phyloP scores from a whole-genome alignment of 2,888 invertebrate genomes.

The Drosophila niveifrons region DNA sequence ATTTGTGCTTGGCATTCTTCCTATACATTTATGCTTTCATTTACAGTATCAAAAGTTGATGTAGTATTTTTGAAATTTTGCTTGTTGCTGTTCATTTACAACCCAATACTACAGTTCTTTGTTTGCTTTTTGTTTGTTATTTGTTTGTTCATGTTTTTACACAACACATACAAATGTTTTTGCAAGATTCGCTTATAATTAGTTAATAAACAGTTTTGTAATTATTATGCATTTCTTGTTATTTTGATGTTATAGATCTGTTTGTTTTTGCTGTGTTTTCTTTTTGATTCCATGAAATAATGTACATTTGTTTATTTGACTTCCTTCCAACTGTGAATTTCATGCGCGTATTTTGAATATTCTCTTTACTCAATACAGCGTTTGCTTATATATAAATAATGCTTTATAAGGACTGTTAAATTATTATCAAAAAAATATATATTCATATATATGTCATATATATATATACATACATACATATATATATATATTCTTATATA shows the following conservation, averaged over 20 bases:
- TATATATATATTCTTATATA: conserved; percentile 30
- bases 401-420: conserved; percentile 52
- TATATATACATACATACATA: conserved; percentile 50
- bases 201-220: conserved; percentile 68
- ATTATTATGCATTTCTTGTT: conserved; percentile 36
- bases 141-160: conserved; percentile 48
- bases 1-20: conserved; percentile 66
- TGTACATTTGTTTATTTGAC: conserved; percentile 58
- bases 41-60: conserved; percentile 63
- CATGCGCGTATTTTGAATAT: conserved; percentile 36
- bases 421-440: conserved; percentile 74
- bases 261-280: conserved; percentile 6
- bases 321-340: conserved; percentile 49
- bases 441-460: conserved; percentile 36
- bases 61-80: conserved; percentile 38
- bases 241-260: conserved; percentile 19
- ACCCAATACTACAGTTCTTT: conserved; percentile 68
- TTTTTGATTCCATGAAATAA: conserved; percentile 50
- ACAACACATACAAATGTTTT: conserved; percentile 56
- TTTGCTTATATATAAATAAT: conserved; percentile 43
- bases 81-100: conserved; percentile 47
- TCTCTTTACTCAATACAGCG: conserved; percentile 32
- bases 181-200: conserved; percentile 68
- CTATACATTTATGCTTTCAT: conserved; percentile 43
- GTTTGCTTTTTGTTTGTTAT: conserved; percentile 35